Evolutionary conservation across 2,888 invertebrate genomes (phyloP), one percentile per base, ranked within the genome.

Genomic region (Cataglyphis altisquamis): DNA sequence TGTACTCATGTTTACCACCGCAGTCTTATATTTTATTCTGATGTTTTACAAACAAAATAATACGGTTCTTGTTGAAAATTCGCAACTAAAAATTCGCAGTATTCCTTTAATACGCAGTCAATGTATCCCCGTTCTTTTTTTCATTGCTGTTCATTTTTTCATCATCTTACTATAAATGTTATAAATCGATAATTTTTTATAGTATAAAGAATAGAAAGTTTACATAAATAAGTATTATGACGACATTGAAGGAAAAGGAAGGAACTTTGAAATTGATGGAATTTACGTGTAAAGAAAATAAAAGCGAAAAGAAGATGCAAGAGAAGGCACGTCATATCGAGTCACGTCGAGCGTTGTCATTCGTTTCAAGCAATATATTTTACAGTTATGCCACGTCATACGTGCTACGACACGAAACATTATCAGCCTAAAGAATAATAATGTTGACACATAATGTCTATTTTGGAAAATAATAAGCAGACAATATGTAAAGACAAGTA

Each of bases 1-100:
- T n/a, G 36, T 60, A 3, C 15, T 29, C 41, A 36, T 60, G 48
- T 32, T 52, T 32, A 63, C 1, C 48, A 63, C 1, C 48, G 36
- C 64, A 25, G 25, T 32, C 64, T 48, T 25, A 9, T 1, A 1
- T 29, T 57, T 57, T 21, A 29, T 5, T 64, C 64, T 21, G 10
- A 9, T 64, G 21, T 25, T 10, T 72, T 25, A 39, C 32, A 75
- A 36, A 52, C 52, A 18, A 64, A 75, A 75, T 10, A n/a, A 75
- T 8, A 32, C 15, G 3, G 6, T 10, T 64, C 52, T 21, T 45
- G 18, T 48, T 48, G 18, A 75, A 52, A 64, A 10, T 64, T n/a
- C n/a, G 48, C 48, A 75, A 64, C 48, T 75, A 64, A 75, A 75
- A 75, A 64, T 64, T 64, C 21, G 2, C 36, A 64, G 18, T 18